Conservation (phyloP, 2,113 vertebrate genomes). For the Pachypanchax playfairii region DNA sequence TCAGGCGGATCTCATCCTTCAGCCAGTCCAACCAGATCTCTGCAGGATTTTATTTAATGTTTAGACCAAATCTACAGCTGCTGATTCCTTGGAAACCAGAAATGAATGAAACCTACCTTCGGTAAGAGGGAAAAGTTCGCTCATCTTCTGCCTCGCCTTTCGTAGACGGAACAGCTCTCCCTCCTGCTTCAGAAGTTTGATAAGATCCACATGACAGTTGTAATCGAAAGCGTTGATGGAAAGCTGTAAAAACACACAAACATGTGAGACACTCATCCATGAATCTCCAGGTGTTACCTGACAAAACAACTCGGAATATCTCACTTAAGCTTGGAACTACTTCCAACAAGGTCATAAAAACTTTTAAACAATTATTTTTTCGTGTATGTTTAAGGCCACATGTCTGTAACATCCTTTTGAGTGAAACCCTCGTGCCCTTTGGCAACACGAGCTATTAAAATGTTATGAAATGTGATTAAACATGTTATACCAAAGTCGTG, state of each 20-base stretch:
- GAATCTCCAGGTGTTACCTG: too few species aligned
- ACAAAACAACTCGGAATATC: too few species aligned
- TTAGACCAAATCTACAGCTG: conserved; percentile 1
- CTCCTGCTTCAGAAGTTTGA: conserved; percentile 91
- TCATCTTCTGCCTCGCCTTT: conserved; percentile 95
- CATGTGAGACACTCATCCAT: neutral
- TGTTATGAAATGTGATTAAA: neutral
- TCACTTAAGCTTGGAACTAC: too few species aligned
- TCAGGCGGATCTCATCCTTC: conserved; percentile 92
- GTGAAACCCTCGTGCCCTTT: too few species aligned
- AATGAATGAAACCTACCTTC: conserved; percentile 83
- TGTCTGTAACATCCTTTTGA: too few species aligned
- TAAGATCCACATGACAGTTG: conserved; percentile 95
- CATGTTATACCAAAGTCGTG: neutral
- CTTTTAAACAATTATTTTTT: too few species aligned
- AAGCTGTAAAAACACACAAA: conserved; percentile 75
- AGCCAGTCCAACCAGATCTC: conserved; percentile 98
- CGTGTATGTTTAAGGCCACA: too few species aligned
- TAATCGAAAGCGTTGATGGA: conserved; percentile 96
- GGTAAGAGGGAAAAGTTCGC: conserved; percentile 93
- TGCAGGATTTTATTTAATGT: conserved; percentile 55
- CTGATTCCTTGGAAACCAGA: neutral
- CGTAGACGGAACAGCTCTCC: conserved; percentile 87
- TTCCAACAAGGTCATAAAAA: too few species aligned
- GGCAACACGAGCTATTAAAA: too few species aligned